Conservation (phyloP, 2,113 vertebrate species). For the Stercorarius parasiticus region DNA sequence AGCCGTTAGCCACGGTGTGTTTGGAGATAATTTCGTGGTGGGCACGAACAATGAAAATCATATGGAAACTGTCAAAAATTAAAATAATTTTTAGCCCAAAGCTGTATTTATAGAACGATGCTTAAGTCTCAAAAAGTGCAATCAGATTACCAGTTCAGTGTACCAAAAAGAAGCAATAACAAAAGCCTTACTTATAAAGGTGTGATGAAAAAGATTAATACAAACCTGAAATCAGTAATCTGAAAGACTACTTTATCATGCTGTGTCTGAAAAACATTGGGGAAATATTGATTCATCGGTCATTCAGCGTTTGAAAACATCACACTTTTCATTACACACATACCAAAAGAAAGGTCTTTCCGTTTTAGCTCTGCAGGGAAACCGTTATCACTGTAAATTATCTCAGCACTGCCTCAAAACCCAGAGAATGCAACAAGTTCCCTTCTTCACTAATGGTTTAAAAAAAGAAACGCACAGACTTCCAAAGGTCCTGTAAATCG, state of each 20-base stretch:
- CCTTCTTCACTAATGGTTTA: neutral
- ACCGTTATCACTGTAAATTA: neutral
- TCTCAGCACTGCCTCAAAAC: neutral
- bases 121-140: neutral
- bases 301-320: neutral
- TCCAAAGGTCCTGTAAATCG: neutral
- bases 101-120: neutral
- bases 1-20: neutral
- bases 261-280: neutral
- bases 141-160: conserved; percentile 14
- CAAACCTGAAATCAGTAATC: conserved; percentile 22
- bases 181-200: conserved; percentile 9
- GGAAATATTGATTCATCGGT: conserved; percentile 15
- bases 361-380: neutral
- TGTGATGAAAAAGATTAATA: conserved; percentile 45
- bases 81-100: conserved; percentile 12
- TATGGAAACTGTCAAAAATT: neutral
- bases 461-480: neutral
- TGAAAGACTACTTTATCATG: conserved; percentile 26
- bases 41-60: neutral
- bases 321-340: neutral
- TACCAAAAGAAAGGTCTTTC: neutral
- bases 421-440: neutral
- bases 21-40: conserved; percentile 34
- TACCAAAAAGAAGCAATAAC: conserved; percentile 22